A percentile compares a stretch with the other conserved stretches of the same genome.
phyloP scores from a whole-genome alignment of 2,113 vertebrate genomes.

The Eublepharis macularius region DNA sequence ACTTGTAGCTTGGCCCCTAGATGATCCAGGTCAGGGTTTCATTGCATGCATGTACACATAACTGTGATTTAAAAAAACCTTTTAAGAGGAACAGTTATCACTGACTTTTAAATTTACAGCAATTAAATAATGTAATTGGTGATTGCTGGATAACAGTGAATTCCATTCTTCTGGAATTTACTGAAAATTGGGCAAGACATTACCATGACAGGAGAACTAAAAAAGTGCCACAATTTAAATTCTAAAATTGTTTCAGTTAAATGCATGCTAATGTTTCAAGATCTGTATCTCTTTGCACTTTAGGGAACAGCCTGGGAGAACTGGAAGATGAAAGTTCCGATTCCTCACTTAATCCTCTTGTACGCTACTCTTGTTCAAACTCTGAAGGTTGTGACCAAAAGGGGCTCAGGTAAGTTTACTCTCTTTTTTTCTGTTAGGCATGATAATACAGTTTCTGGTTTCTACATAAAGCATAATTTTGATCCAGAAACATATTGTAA shows the following conservation, averaged over 20 bases:
- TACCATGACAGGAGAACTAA: not conserved
- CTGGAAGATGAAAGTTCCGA: conserved; percentile 92
- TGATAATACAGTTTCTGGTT: not conserved
- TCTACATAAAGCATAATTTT: not conserved
- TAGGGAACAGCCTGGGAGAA: conserved; percentile 75
- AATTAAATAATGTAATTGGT: not conserved
- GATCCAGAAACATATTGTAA: not conserved
- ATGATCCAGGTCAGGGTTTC: too few species aligned
- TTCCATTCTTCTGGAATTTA: conserved; percentile 29
- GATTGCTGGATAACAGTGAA: not conserved
- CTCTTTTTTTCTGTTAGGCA: not conserved
- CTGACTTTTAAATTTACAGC: not conserved
- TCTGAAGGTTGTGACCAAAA: conserved; percentile 96
- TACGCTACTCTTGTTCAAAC: conserved; percentile 89
- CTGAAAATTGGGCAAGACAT: not conserved
- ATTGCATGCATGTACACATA: not conserved
- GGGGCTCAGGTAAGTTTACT: conserved; percentile 91
- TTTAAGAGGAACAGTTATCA: not conserved
- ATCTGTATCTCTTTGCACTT: conserved; percentile 25
- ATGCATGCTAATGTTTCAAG: not conserved
- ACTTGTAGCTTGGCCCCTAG: too few species aligned
- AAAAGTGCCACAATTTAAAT: not conserved
- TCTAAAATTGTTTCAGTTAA: not conserved
- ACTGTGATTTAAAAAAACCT: not conserved
- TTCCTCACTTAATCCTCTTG: conserved; percentile 92